phyloP scores from a whole-genome alignment of 2,113 vertebrate genomes.

The Zosterops lateralis region DNA sequence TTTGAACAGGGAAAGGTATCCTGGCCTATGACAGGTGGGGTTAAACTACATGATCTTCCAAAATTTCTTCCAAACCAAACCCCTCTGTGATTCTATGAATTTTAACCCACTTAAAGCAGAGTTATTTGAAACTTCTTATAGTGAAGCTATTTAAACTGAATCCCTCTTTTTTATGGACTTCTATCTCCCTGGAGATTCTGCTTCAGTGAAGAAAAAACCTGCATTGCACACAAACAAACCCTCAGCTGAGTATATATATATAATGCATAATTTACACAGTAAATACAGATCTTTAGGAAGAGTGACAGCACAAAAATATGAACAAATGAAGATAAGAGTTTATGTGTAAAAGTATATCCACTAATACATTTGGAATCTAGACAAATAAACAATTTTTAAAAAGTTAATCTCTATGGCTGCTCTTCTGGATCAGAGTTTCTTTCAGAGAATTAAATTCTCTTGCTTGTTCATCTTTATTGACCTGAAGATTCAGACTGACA shows the following conservation, averaged over 20 bases:
- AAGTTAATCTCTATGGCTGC: neutral
- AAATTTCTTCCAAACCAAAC: neutral
- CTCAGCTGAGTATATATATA: neutral
- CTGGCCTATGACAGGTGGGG: rapidly evolving
- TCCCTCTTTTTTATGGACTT: neutral
- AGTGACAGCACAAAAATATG: neutral
- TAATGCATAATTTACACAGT: neutral
- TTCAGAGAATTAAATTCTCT: neutral
- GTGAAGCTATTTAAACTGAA: neutral
- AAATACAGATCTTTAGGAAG: neutral
- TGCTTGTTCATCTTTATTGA: neutral
- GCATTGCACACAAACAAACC: neutral
- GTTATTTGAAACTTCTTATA: neutral
- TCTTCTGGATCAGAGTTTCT: neutral
- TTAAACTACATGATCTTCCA: neutral
- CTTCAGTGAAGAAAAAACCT: neutral
- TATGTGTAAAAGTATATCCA: neutral
- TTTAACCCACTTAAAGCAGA: neutral
- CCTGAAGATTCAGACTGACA: neutral
- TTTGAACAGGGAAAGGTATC: neutral
- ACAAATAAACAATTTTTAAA: neutral
- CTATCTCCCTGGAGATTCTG: neutral
- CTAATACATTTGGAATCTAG: neutral
- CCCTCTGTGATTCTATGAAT: neutral
- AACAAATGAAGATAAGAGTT: neutral